Conservation (phyloP, 2,113 vertebrate genomes). For the Pomatostomus ruficeps region DNA sequence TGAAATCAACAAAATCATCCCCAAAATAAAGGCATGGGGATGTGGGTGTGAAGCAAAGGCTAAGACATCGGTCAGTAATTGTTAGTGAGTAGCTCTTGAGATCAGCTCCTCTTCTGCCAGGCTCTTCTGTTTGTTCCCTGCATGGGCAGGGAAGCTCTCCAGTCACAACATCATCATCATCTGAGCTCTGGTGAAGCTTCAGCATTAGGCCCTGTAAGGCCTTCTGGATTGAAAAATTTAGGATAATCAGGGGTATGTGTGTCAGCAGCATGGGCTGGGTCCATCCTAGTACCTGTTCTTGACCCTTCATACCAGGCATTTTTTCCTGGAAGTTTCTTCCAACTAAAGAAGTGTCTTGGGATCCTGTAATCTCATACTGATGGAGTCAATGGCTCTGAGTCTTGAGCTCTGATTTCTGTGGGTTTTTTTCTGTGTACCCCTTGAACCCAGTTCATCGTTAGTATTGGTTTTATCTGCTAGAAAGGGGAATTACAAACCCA, state of each 20-base stretch:
- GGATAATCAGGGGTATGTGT: not conserved
- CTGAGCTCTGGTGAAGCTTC: not conserved
- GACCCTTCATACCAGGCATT: rapidly evolving
- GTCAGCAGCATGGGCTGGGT: rapidly evolving
- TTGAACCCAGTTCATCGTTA: not conserved
- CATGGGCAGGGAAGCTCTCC: not conserved
- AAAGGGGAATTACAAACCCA: not conserved
- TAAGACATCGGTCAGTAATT: not conserved
- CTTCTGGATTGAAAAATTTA: not conserved
- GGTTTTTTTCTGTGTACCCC: not conserved
- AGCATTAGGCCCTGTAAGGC: not conserved
- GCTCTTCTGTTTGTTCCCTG: not conserved
- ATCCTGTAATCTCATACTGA: not conserved
- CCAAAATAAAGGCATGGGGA: not conserved
- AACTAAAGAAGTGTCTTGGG: not conserved
- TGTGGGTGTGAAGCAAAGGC: not conserved
- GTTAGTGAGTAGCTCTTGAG: not conserved
- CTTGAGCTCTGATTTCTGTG: not conserved
- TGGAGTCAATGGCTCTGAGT: not conserved
- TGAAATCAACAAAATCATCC: not conserved
- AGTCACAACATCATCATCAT: too few species aligned
- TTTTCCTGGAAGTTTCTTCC: not conserved
- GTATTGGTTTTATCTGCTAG: not conserved
- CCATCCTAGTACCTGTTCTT: not conserved
- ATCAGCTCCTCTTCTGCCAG: not conserved